Percentiles rank a stretch among this genome's conserved stretches.
Evolutionary conservation across 2,797 vertebrate species (phyloP).

Genomic region (Leuciscus waleckii): DNA sequence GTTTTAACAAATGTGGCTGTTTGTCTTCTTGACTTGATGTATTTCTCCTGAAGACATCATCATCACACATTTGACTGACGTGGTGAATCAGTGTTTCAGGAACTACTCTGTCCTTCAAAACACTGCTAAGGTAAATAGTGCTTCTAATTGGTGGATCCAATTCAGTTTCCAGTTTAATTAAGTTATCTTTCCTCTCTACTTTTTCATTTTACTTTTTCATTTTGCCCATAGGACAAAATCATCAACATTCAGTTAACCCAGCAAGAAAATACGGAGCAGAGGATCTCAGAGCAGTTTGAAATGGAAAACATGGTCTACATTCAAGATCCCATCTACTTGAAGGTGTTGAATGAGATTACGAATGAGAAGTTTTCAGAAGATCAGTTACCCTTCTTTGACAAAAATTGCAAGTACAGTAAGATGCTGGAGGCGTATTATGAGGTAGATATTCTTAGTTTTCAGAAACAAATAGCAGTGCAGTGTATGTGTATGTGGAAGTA

Average conservation of each 20-base stretch:
- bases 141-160: no score
- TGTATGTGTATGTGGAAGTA: no score
- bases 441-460: slow-evolving; percentile 30
- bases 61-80: not conserved
- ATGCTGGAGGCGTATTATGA: slow-evolving; percentile 61
- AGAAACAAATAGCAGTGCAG: not conserved
- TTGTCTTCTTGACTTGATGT: not conserved
- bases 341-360: slow-evolving; percentile 52
- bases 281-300: slow-evolving; percentile 26
- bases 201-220: not conserved
- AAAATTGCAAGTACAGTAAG: slow-evolving; percentile 33
- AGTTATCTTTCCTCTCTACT: not conserved
- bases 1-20: not conserved
- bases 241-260: slow-evolving; percentile 67
- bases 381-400: slow-evolving; percentile 16
- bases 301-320: slow-evolving; percentile 80
- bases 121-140: slow-evolving; percentile 47
- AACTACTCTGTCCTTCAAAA: slow-evolving; percentile 38
- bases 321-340: slow-evolving; percentile 69
- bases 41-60: slow-evolving; percentile 40
- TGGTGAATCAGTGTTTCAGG: slow-evolving; percentile 8
- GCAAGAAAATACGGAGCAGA: slow-evolving; percentile 59
- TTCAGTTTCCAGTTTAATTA: not conserved
- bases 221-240: slow-evolving; percentile 67
- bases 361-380: slow-evolving; percentile 8